Evolutionary conservation across 1,140 invertebrate genomes (phyloP), one percentile per base, ranked within the genome.

Genomic region (Nephotettix cincticeps): DNA sequence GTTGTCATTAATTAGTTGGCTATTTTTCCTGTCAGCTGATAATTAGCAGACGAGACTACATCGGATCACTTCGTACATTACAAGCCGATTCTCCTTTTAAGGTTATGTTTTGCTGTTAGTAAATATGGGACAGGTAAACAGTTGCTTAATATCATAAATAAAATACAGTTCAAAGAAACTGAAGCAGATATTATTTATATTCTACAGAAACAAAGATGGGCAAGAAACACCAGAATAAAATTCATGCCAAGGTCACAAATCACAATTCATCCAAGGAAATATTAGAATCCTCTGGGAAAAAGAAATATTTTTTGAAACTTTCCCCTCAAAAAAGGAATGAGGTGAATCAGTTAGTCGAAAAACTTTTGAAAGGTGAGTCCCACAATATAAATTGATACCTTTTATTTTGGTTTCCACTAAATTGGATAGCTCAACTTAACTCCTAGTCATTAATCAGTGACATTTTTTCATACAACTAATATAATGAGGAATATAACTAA

Each of bases 271-370:
- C 56, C 23, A 70, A 70, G 47, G 32, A 32, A 58, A 58, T 58
- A 25, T 51, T 17, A 54, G 32, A 6, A 6, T 19, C 3, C 11
- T 17, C 27, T 27, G 56, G 17, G 23, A 25, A 17, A 17, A 40
- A 63, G 28, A 63, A 63, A 63, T 43, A 36, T 25, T 19, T 2
- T 54, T 51, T 28, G 25, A 71, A 74, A 68, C 40, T 75, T 14
- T 73, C 74, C 1, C 72, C 72, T 43, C 72, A 77, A 66, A 78
- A 80, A 70, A 72, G 80, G 28, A 78, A 78, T 29, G 79, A 83
- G 73, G 71, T 86, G 0, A 78, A 82, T 54, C 74, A 80, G 40
- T 71, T 84, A 28, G 78, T 83, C 0, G 81, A 83, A 63, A 77
- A 79, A 68, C 74, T 85, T 2, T 70, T 84, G 17, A 78, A 81